Base-by-base conservation (phyloP, 2,797 vertebrate species). In the Liparis tanakae region DNA sequence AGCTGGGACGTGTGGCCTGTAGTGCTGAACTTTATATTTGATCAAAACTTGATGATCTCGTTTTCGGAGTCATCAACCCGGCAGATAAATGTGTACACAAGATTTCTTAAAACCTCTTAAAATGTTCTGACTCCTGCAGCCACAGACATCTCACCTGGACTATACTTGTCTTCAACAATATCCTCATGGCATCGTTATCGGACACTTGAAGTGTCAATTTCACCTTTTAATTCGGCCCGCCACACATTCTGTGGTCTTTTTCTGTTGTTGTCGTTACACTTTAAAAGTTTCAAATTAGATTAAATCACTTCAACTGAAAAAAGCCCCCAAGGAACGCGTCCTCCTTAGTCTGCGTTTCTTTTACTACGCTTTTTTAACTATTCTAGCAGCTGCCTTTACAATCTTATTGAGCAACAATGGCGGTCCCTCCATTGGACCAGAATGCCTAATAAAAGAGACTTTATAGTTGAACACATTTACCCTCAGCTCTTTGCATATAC, bases 391-490 rank as follows among this genome's bases (percentile, higher is more conserved):
- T 61, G 37, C 78, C 59, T 91, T 88, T 85, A 91, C 79, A 79
- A 58, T 87, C 81, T 87, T 89, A 87, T 90, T 88, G 92, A 88
- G 74, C 80, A 92, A 86, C 78, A 82, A 80, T 77, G 84, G 80
- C 61, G n/a, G 78, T 85, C 79, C 73, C 58, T 74, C 68, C 55
- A 51, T 89, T 91, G 88, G 82, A 83, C 72, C 79, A 62, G 91
- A 89, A 89, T 88, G 85, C 36, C 62, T 80, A 87, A 91, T 92
- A 92, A 91, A 92, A 88, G 67, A 65, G 59, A 62, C 80, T 91
- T 92, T 89, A 93, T 86, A 61, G 86, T 82, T 85, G 75, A 84
- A 86, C 87, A 85, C 85, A 87, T 90, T 90, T 87, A 87, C 84
- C 59, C 74, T 78, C 83, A 72, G 76, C 75, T 84, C 76, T 84